phyloP scores from a whole-genome alignment of 2,797 vertebrate genomes.

The Lycodopsis pacificus region DNA sequence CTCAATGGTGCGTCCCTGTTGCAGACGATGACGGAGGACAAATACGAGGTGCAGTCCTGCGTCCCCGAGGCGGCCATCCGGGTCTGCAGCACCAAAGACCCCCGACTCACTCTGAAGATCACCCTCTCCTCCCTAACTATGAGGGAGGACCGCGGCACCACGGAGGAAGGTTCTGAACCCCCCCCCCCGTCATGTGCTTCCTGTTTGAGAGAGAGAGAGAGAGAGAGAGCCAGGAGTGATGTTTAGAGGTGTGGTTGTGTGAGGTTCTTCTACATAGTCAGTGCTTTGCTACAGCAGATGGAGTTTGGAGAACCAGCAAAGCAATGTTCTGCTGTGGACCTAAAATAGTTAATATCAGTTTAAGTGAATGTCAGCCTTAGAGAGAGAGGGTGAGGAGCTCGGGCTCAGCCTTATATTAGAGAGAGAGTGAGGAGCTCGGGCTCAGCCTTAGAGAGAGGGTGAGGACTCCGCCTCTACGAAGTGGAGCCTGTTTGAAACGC shows the following conservation, averaged over 20 bases:
- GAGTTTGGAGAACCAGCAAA: too few relatives aligned
- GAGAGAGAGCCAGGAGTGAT: too few relatives aligned
- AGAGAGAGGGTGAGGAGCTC: too few relatives aligned
- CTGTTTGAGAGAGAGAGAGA: not conserved
- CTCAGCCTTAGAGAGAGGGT: too few relatives aligned
- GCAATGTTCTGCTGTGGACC: too few relatives aligned
- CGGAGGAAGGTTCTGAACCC: slow-evolving; percentile 86
- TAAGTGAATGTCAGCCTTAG: too few relatives aligned
- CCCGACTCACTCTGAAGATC: slow-evolving; percentile 91
- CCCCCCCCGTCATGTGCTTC: not conserved
- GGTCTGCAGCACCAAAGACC: slow-evolving; percentile 89
- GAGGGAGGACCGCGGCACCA: slow-evolving; percentile 87
- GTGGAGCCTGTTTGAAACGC: not conserved
- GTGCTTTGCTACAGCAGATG: too few relatives aligned
- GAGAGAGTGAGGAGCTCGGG: too few relatives aligned
- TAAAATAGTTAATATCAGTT: too few relatives aligned
- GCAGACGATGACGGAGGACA: slow-evolving; percentile 93
- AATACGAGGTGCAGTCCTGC: slow-evolving; percentile 89
- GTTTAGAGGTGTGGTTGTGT: too few relatives aligned
- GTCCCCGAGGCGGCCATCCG: slow-evolving; percentile 90
- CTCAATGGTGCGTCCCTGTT: slow-evolving; percentile 63
- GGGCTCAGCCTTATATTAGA: too few relatives aligned
- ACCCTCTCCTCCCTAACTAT: slow-evolving; percentile 91
- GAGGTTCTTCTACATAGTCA: too few relatives aligned
- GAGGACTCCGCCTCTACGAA: not conserved